A percentile compares a stretch with the other conserved stretches of the same genome.
Evolutionary conservation across 2,113 vertebrate genomes (phyloP).

Genomic region (Odobenus rosmarus): DNA sequence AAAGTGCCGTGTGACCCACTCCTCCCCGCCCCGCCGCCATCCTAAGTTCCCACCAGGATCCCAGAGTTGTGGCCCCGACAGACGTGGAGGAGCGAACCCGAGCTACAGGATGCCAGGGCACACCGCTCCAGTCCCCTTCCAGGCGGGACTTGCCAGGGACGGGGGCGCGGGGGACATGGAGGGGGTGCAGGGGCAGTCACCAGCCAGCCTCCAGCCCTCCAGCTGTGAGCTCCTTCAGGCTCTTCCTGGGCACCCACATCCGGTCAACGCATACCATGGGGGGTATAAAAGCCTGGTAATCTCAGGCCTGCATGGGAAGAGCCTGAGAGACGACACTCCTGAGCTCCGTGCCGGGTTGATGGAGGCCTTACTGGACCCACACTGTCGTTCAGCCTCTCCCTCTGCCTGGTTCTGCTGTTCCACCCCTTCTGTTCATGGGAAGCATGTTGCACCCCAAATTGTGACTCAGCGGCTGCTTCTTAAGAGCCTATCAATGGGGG

Average conservation of each 20-base stretch:
- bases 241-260: neutral
- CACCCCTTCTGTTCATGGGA: neutral
- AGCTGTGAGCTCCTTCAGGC: neutral
- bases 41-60: no score
- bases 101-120: rapidly evolving
- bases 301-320: no score
- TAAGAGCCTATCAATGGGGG: neutral
- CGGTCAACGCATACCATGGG: rapidly evolving
- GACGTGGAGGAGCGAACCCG: neutral
- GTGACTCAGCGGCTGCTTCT: neutral
- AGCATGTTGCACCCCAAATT: neutral
- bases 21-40: no score
- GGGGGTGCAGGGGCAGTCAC: no score
- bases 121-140: neutral
- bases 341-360: neutral
- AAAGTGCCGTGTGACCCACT: no score
- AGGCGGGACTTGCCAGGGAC: neutral
- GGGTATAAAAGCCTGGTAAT: neutral
- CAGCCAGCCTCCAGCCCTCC: neutral
- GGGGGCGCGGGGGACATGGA: no score
- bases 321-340: neutral
- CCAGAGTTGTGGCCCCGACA: neutral
- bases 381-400: neutral
- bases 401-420: neutral
- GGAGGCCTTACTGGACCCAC: neutral